Evolutionary conservation across 2,797 vertebrate species (phyloP).

Genomic region (Choloepus didactylus): DNA sequence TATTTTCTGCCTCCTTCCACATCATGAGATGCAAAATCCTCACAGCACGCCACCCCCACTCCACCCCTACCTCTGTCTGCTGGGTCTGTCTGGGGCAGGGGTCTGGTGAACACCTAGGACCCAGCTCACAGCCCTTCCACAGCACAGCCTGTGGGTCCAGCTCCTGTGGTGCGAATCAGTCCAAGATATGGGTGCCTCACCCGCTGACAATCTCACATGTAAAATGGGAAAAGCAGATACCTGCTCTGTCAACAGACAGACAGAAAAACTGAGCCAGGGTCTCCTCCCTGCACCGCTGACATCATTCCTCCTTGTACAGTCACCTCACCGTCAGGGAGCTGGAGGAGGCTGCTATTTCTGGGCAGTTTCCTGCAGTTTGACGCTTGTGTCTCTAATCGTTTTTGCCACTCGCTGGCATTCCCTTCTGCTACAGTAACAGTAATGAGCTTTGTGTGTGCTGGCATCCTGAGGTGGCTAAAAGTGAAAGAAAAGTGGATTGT

Average conservation of each 20-base stretch:
- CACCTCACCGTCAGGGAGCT: constrained; percentile 22
- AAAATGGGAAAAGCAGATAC: not conserved
- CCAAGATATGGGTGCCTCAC: not conserved
- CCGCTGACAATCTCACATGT: not conserved
- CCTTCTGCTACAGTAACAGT: constrained; percentile 24
- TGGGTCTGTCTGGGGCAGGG: rapidly evolving
- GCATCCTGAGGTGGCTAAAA: constrained; percentile 7
- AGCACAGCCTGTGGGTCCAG: not conserved
- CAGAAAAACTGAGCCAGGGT: constrained; percentile 20
- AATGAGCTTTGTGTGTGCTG: not conserved
- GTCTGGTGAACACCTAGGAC: not conserved
- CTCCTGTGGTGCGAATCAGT: not conserved
- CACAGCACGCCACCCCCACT: not conserved
- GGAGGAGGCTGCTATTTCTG: constrained; percentile 67
- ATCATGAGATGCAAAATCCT: not conserved
- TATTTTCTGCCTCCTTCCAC: not conserved
- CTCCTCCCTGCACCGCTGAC: not conserved
- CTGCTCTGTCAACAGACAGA: not conserved
- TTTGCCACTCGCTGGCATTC: not conserved
- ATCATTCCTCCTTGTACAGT: not conserved
- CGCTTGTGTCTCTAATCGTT: constrained; percentile 18
- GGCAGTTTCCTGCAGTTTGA: constrained; percentile 42
- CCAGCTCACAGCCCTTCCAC: not conserved
- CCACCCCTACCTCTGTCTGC: too few species aligned
- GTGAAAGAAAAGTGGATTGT: not conserved